Conservation (phyloP, 2,113 vertebrate species). For the Heterochromis multidens region DNA sequence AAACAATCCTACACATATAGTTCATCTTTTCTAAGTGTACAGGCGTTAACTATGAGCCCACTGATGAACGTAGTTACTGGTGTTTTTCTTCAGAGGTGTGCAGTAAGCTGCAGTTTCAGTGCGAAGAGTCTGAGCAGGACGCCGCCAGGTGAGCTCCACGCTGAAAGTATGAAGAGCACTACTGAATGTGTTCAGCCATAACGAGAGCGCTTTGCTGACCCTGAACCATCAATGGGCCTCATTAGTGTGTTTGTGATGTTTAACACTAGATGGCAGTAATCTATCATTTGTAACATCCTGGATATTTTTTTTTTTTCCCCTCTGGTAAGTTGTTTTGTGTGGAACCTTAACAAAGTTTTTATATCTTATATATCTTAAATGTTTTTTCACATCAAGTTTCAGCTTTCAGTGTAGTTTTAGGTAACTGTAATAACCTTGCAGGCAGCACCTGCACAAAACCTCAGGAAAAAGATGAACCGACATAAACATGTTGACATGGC, state of each 20-base stretch:
- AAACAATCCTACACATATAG: background rate
- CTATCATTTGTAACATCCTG: background rate
- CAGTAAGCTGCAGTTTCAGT: slow-evolving; percentile 68
- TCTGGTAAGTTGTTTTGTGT: background rate
- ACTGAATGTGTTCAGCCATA: background rate
- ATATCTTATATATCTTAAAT: too few relatives aligned
- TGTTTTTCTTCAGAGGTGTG: slow-evolving; percentile 38
- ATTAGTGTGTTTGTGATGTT: background rate
- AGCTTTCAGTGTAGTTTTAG: too few relatives aligned
- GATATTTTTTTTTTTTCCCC: background rate
- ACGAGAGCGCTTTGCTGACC: background rate
- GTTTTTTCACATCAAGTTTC: too few relatives aligned
- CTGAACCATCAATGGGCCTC: background rate
- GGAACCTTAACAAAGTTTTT: background rate
- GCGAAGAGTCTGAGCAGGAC: slow-evolving; percentile 65
- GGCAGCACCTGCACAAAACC: too few relatives aligned
- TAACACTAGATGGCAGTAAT: slow-evolving; percentile 55
- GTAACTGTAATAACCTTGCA: too few relatives aligned
- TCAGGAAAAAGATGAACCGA: too few relatives aligned
- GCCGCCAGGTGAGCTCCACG: slow-evolving; percentile 49
- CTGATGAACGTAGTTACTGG: background rate
- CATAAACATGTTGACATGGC: too few relatives aligned
- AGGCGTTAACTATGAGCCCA: background rate
- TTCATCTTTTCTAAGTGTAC: background rate
- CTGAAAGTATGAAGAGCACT: background rate